phyloP scores from a whole-genome alignment of 2,797 vertebrate species.

The Mergus octosetaceus region DNA sequence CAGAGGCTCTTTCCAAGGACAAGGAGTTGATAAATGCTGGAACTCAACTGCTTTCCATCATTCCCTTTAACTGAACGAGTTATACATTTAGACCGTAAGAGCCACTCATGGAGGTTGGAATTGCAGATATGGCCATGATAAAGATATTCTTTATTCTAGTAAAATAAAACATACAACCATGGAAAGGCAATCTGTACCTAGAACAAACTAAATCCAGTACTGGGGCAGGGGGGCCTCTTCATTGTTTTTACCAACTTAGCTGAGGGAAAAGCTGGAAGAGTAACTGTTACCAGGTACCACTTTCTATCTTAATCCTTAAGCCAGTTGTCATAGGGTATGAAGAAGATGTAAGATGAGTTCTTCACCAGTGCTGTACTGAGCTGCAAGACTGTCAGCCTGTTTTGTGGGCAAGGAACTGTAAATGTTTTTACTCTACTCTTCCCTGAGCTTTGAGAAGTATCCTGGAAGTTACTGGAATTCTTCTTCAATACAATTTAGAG shows the following conservation, averaged over 20 bases:
- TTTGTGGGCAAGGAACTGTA: background rate
- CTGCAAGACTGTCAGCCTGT: background rate
- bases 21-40: background rate
- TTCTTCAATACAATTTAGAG: background rate
- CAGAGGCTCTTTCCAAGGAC: background rate
- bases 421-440: background rate
- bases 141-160: background rate
- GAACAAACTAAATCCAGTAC: background rate
- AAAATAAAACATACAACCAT: background rate
- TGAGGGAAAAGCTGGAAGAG: background rate
- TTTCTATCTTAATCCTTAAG: background rate
- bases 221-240: background rate
- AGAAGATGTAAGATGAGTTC: background rate
- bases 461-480: background rate
- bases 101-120: background rate
- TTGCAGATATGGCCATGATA: background rate
- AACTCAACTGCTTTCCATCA: background rate
- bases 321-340: background rate
- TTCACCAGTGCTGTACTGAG: background rate
- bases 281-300: background rate
- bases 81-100: background rate
- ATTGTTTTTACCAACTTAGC: background rate
- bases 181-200: background rate
- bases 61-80: background rate
- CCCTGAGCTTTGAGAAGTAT: background rate